phyloP scores from a whole-genome alignment of 2,888 invertebrate genomes.

The Crematogaster levior region DNA sequence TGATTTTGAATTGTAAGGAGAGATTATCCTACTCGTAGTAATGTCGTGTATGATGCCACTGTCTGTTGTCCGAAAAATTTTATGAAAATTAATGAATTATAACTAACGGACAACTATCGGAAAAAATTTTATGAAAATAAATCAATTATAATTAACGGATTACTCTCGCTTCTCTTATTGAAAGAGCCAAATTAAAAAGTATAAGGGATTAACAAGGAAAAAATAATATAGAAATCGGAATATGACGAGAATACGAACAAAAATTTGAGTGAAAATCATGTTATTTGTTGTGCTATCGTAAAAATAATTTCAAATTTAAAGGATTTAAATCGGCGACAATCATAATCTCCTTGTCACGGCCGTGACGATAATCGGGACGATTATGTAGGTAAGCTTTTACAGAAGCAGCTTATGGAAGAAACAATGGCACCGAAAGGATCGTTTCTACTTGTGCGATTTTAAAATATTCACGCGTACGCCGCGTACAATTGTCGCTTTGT shows the following conservation, averaged over 20 bases:
- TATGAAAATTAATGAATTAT: too few species aligned
- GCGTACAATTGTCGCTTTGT: slow-evolving; percentile 66
- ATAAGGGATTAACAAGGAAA: not conserved
- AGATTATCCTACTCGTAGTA: too few species aligned
- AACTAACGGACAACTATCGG: too few species aligned
- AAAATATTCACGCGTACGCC: slow-evolving; percentile 62
- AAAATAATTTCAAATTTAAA: too few species aligned
- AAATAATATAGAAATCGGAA: not conserved
- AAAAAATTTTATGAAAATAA: not conserved
- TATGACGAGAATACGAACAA: too few species aligned
- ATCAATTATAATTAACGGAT: not conserved
- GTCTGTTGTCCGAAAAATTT: too few species aligned
- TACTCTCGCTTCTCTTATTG: not conserved
- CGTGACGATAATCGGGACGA: not conserved
- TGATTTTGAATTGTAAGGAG: not conserved
- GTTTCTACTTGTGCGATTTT: slow-evolving; percentile 66
- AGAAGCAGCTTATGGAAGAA: slow-evolving; percentile 26
- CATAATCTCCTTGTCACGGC: not conserved
- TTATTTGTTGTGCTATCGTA: too few species aligned
- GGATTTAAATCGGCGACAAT: too few species aligned
- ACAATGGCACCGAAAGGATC: slow-evolving; percentile 63
- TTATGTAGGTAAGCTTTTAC: slow-evolving; percentile 12
- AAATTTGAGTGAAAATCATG: too few species aligned
- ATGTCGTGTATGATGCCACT: too few species aligned
- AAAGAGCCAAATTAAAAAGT: not conserved